Percentiles rank a stretch among this genome's conserved stretches.
phyloP scores from a whole-genome alignment of 2,888 invertebrate genomes.

The Limnephilus marmoratus region DNA sequence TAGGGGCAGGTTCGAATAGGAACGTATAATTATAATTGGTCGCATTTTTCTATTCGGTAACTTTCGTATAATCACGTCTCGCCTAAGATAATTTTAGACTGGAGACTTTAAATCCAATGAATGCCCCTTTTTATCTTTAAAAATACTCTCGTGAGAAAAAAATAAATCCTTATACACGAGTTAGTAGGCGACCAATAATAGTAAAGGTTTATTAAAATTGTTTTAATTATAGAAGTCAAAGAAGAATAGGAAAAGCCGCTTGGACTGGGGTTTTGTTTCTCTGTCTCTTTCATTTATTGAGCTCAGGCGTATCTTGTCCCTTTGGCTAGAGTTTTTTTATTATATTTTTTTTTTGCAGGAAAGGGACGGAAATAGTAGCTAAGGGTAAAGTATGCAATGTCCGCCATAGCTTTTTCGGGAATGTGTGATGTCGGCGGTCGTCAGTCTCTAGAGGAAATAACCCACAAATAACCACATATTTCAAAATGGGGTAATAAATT shows the following conservation, averaged over 20 bases:
- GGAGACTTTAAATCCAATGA: constrained; percentile 6
- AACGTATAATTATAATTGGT: background rate
- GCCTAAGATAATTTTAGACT: background rate
- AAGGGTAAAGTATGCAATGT: constrained; percentile 45
- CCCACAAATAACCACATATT: background rate
- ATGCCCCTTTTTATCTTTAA: constrained; percentile 9
- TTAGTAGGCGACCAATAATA: background rate
- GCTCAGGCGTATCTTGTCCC: background rate
- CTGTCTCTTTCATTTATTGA: constrained; percentile 14
- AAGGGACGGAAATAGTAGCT: constrained; percentile 30
- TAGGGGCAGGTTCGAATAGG: background rate
- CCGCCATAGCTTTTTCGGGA: constrained; percentile 50
- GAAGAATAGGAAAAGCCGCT: constrained; percentile 33
- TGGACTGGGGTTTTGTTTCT: background rate
- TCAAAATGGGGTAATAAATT: background rate
- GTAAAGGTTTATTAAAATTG: background rate
- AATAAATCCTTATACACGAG: background rate
- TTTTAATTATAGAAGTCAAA: constrained; percentile 24
- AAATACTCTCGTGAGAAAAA: constrained; percentile 18
- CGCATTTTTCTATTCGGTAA: background rate
- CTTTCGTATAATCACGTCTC: background rate
- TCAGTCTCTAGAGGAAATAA: constrained; percentile 37
- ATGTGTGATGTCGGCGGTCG: constrained; percentile 40
- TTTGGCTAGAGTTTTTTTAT: background rate
- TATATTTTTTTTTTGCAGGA: background rate